These are phyloP conservation scores for Eumaeus atala DNA, from an alignment of 1,140 invertebrate genomes.

Conservation along the genomic window DNA sequence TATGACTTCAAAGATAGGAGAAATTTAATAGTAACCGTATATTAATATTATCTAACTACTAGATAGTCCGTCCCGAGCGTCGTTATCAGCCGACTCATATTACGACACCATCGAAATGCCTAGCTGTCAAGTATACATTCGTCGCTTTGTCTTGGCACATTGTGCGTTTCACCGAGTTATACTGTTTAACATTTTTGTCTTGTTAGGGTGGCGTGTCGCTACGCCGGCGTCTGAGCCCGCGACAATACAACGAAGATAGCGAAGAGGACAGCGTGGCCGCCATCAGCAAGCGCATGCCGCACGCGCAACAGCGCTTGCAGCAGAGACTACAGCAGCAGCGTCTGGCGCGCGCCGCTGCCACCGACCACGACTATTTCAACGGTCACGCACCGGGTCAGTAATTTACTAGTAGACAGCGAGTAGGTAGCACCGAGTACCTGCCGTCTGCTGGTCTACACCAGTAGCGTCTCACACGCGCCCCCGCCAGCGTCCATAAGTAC, in stretches of 20 bases:
- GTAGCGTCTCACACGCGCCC: no score
- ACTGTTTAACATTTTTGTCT: neutral
- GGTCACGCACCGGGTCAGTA: conserved; percentile 28
- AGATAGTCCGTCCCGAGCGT: no score
- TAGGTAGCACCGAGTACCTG: neutral
- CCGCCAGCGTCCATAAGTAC: no score
- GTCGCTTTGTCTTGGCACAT: no score
- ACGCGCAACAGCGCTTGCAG: conserved; percentile 34
- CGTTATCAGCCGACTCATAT: no score
- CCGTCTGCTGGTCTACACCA: no score
- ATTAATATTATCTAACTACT: no score
- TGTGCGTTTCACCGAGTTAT: no score
- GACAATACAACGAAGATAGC: conserved; percentile 79
- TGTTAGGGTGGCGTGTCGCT: conserved; percentile 41
- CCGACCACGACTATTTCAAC: conserved; percentile 51
- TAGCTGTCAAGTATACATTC: no score
- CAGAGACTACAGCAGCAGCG: conserved; percentile 29
- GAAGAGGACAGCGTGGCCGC: conserved; percentile 76
- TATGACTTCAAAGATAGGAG: no score
- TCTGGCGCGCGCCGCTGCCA: conserved; percentile 21
- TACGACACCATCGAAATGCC: no score
- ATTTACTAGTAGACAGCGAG: neutral
- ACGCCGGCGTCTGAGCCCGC: conserved; percentile 64
- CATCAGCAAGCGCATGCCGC: conserved; percentile 63
- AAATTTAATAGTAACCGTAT: no score